phyloP scores from a whole-genome alignment of 2,113 vertebrate genomes.

The Leucoraja erinaceus region DNA sequence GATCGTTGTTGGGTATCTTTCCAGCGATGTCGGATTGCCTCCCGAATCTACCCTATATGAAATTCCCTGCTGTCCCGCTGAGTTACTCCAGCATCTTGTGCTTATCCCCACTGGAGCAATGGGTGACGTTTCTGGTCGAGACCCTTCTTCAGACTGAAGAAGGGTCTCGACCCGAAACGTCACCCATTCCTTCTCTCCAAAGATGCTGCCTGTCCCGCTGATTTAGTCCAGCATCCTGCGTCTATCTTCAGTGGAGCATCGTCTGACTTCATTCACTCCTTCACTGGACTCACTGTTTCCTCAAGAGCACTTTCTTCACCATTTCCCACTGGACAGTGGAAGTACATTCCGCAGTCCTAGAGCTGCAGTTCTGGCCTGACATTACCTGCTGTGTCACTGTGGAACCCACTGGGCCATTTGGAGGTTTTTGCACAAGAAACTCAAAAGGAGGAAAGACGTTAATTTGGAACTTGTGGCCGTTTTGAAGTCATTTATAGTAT shows the following conservation, averaged over 20 bases:
- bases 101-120: too few relatives aligned
- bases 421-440: not conserved
- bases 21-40: not conserved
- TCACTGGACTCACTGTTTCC: not conserved
- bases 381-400: too few relatives aligned
- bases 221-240: too few relatives aligned
- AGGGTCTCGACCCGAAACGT: too few relatives aligned
- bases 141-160: too few relatives aligned
- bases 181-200: too few relatives aligned
- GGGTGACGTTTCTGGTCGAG: too few relatives aligned
- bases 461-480: not conserved
- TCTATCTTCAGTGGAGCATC: not conserved
- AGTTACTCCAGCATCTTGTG: too few relatives aligned
- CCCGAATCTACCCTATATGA: not conserved
- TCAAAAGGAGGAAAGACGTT: not conserved
- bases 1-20: not conserved
- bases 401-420: not conserved
- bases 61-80: not conserved
- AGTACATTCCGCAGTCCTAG: not conserved
- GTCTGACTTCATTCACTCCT: not conserved
- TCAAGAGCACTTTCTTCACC: not conserved
- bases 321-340: not conserved
- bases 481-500: not conserved
- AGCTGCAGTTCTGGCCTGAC: not conserved
- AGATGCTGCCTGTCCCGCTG: too few relatives aligned